Evolutionary conservation across 1,140 invertebrate species (phyloP).

Genomic region (Argopecten irradians): DNA sequence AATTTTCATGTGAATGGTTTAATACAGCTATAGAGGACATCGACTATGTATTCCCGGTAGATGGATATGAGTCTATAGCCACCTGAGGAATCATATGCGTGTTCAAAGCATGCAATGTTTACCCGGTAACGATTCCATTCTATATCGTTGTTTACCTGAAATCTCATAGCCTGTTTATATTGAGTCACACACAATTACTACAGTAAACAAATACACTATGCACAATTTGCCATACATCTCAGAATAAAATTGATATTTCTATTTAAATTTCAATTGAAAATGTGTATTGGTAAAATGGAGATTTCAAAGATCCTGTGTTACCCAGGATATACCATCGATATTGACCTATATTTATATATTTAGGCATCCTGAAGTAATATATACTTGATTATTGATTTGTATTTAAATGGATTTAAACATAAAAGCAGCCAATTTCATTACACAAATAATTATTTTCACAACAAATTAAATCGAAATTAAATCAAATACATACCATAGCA

Average conservation of each 20-base stretch:
- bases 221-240: neutral
- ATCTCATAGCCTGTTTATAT: neutral
- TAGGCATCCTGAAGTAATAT: no score
- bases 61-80: neutral
- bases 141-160: neutral
- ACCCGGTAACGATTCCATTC: neutral
- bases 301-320: no score
- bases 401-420: no score
- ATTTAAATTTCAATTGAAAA: no score
- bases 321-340: no score
- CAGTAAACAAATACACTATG: neutral
- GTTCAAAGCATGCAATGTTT: conserved; percentile 15
- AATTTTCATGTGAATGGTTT: neutral
- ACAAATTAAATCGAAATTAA: no score
- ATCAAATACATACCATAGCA: neutral
- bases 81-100: neutral
- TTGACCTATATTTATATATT: no score
- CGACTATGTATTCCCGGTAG: neutral
- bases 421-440: neutral
- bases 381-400: no score
- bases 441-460: neutral
- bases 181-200: neutral
- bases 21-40: neutral
- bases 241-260: neutral
- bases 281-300: no score